Percentiles rank a stretch among this genome's conserved stretches.
phyloP scores from a whole-genome alignment of 2,113 vertebrate species.

The Tychaedon coryphoeus region DNA sequence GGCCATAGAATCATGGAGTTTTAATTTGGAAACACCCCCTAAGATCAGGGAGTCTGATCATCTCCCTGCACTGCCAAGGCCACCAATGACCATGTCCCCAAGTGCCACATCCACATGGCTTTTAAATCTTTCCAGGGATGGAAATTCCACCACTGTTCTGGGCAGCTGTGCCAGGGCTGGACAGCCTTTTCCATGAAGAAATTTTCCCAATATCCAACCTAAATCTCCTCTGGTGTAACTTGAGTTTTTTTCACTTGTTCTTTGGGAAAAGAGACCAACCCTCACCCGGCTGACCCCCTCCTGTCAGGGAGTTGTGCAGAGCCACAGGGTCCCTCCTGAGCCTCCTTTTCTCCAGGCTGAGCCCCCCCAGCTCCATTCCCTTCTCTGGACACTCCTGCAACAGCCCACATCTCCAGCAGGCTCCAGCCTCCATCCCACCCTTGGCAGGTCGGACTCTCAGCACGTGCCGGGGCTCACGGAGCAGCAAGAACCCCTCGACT shows the following conservation, averaged over 20 bases:
- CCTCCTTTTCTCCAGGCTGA: background rate
- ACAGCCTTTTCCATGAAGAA: background rate
- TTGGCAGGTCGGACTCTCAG: background rate
- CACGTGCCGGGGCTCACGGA: background rate
- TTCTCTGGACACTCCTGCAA: background rate
- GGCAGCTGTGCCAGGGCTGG: background rate
- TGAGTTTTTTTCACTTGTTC: background rate
- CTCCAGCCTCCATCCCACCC: background rate
- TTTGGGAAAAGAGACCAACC: background rate
- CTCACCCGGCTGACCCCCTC: accelerated
- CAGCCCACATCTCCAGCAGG: background rate
- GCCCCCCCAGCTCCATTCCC: background rate
- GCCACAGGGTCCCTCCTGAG: background rate
- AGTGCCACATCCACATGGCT: accelerated
- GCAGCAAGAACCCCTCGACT: accelerated
- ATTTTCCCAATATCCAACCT: background rate
- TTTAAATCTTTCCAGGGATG: background rate
- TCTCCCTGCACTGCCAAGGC: background rate
- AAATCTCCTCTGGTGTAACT: background rate
- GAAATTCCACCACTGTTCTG: background rate
- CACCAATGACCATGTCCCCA: background rate
- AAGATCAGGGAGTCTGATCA: background rate
- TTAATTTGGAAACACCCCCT: background rate
- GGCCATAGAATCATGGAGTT: background rate
- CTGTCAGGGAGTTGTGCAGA: background rate